Conservation (phyloP, 1,140 invertebrate species). For the Tribolium madens region DNA sequence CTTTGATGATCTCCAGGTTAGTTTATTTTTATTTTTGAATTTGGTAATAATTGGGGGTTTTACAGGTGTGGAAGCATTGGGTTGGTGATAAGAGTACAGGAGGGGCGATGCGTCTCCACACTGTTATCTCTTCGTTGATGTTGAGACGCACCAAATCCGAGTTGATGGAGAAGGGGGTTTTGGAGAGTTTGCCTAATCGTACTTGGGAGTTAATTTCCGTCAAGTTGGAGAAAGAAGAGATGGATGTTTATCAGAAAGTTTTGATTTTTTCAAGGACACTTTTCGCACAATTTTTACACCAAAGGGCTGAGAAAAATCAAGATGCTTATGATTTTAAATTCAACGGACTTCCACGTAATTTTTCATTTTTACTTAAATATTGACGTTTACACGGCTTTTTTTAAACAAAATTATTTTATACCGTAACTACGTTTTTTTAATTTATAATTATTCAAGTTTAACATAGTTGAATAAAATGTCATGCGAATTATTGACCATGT, state of each 20-base stretch:
- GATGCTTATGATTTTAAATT: constrained; percentile 12
- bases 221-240: constrained; percentile 77
- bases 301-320: constrained; percentile 76
- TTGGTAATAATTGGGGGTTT: not conserved
- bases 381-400: no score
- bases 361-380: no score
- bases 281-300: constrained; percentile 81
- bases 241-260: constrained; percentile 82
- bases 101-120: constrained; percentile 79
- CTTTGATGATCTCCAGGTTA: constrained; percentile 79
- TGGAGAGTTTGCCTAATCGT: constrained; percentile 77
- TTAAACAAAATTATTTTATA: no score
- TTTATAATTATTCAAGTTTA: no score
- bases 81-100: constrained; percentile 81
- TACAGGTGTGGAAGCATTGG: constrained; percentile 76
- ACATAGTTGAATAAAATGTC: no score
- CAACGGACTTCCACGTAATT: not conserved
- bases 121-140: constrained; percentile 84
- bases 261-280: constrained; percentile 78
- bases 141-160: constrained; percentile 87
- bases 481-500: no score
- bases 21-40: no score
- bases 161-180: constrained; percentile 71
- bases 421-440: no score
- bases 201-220: constrained; percentile 70